Evolutionary conservation across 2,797 vertebrate species (phyloP).

Genomic region (Tolypeutes matacus): DNA sequence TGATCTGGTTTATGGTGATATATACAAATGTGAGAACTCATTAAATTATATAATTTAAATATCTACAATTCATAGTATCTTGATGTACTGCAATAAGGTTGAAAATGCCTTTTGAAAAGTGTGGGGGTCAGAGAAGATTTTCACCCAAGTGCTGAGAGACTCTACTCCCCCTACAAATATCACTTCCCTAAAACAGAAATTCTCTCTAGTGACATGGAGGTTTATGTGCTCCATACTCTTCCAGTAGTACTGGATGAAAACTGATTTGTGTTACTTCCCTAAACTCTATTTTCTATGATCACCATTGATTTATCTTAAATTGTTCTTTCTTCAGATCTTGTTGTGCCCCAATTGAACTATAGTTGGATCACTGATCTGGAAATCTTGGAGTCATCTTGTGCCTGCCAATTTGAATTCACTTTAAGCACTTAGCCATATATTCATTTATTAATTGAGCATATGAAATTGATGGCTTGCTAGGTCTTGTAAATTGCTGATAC

Average conservation of each 20-base stretch:
- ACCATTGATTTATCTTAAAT: background rate
- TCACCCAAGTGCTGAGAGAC: background rate
- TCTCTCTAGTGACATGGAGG: background rate
- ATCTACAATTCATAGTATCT: background rate
- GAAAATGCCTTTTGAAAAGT: constrained; percentile 1
- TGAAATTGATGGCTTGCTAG: background rate
- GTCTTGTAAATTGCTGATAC: background rate
- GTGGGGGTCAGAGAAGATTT: background rate
- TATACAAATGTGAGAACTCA: background rate
- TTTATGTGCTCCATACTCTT: background rate
- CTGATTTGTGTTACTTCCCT: background rate
- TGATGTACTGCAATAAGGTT: background rate
- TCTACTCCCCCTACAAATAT: background rate
- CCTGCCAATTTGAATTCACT: constrained; percentile 16
- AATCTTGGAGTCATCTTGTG: background rate
- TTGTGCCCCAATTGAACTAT: background rate
- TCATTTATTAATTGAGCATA: background rate
- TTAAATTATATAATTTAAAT: background rate
- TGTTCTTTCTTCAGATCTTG: background rate
- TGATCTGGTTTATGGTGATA: background rate
- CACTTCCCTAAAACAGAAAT: constrained; percentile 1
- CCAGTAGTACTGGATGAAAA: background rate
- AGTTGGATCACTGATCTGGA: background rate
- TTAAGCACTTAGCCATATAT: background rate
- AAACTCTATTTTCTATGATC: background rate